These are phyloP conservation scores for Apodemia mormo DNA, from an alignment of 2,888 invertebrate genomes.

Conservation along the genomic window DNA sequence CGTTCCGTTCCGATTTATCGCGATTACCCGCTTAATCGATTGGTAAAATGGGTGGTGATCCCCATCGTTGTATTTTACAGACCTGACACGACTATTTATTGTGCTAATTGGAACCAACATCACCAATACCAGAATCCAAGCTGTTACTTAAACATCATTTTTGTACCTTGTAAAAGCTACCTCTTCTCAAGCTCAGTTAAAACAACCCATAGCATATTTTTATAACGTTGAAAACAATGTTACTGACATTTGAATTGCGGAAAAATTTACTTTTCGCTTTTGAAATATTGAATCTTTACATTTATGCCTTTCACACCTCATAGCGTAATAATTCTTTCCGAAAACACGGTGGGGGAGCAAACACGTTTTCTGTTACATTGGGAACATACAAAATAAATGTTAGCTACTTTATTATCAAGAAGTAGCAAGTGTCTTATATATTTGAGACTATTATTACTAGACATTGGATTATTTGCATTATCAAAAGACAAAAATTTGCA, in stretches of 20 bases:
- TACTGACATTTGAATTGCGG: conserved; percentile 49
- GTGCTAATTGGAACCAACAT: too few species aligned
- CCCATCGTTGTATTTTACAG: too few species aligned
- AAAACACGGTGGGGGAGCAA: conserved; percentile 49
- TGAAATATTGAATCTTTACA: conserved; percentile 81
- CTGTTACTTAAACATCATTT: too few species aligned
- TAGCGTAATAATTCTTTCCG: conserved; percentile 78
- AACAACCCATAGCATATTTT: neutral
- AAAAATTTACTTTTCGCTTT: conserved; percentile 63
- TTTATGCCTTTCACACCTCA: conserved; percentile 81
- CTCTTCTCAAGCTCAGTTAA: neutral
- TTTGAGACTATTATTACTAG: too few species aligned
- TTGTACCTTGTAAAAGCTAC: too few species aligned
- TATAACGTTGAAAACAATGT: conserved; percentile 2
- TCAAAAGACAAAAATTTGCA: too few species aligned
- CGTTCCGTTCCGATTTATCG: too few species aligned
- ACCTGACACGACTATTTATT: too few species aligned
- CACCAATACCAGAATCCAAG: too few species aligned
- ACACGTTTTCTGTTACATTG: conserved; percentile 73
- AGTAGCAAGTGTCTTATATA: conserved; percentile 20
- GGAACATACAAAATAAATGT: conserved; percentile 78
- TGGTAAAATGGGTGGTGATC: too few species aligned
- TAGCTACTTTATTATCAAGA: conserved; percentile 68
- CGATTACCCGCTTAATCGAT: too few species aligned
- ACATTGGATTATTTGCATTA: too few species aligned